phyloP scores from a whole-genome alignment of 2,888 invertebrate species.

The Drosophila rellima region DNA sequence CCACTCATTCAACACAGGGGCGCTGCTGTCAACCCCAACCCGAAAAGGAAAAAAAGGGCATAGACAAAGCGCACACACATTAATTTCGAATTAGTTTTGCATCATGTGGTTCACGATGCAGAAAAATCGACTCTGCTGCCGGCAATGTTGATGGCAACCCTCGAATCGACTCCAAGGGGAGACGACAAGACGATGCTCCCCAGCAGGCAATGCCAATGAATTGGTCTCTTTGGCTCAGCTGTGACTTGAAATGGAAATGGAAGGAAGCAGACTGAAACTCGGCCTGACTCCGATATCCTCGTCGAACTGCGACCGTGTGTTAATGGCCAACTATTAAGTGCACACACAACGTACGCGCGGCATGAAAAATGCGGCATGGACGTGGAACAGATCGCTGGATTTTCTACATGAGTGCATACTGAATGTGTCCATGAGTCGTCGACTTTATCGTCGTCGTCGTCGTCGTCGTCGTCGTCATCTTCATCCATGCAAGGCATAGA shows the following conservation, averaged over 20 bases:
- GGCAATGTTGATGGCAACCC: conserved; percentile 20
- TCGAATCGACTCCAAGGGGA: conserved; percentile 1
- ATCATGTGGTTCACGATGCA: conserved; percentile 86
- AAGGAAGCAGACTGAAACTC: conserved; percentile 2
- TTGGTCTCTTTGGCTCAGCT: conserved; percentile 49
- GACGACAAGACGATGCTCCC: conserved; percentile 38
- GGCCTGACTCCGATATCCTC: conserved; percentile 5
- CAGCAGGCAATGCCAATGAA: conserved; percentile 56
- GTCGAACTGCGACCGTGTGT: conserved; percentile 61
- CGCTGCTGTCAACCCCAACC: conserved; percentile 27
- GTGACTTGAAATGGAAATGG: conserved; percentile 23
- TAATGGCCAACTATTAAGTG: conserved; percentile 81
- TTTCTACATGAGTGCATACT: conserved; percentile 84
- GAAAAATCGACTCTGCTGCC: conserved; percentile 83
- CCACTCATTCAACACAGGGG: neutral
- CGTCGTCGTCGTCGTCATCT: conserved; percentile 38
- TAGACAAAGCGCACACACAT: conserved; percentile 84
- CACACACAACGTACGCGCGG: conserved; percentile 78
- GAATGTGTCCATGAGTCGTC: conserved; percentile 62
- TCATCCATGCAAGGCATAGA: conserved; percentile 59
- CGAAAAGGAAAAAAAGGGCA: conserved; percentile 32
- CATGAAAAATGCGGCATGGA: conserved; percentile 81
- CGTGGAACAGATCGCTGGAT: conserved; percentile 85
- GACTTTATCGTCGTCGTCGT: conserved; percentile 20
- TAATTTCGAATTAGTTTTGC: conserved; percentile 87